Base-by-base conservation (phyloP, 2,113 vertebrate species). In the Tupaia tana region DNA sequence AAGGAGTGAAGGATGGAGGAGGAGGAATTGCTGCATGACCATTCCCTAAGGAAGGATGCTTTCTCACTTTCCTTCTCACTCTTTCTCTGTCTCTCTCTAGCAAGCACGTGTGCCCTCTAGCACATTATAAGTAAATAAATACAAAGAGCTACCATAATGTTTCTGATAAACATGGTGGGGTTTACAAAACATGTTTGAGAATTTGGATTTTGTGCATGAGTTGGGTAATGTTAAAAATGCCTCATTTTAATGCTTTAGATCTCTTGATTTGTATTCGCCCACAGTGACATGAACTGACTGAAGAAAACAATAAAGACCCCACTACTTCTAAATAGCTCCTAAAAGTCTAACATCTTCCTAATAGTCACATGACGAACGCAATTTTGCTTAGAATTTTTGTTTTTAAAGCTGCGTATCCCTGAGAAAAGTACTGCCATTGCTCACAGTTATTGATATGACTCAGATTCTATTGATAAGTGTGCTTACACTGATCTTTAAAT, bases 361-460 rank as follows among this genome's bases (percentile, higher is more conserved):
- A 43, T 43, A 89, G 64, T 14, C 93, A 86, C 85, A 3, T 97
- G 79, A 97, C 90, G 86, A 95, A 95, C 93, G 69, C 10, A 85
- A 89, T 89, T 94, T 95, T 86, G 22, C 59, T 95, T 88, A 94
- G 59, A 63, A 16, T 70, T 90, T 22, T 54, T 96, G 19, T 70
- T 90, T 22, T 54, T 96, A 97, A 97, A 43, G 15, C 59, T 84
- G 13, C 12, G 27, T 52, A 34, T 94, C 83, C 93, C 94, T 43
- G 84, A 89, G 71, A 83, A 91, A 95, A 82, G 34, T 31, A 92
- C 78, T 97, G 89, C 64, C 96, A 78, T 97, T 95, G 95, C 95
- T 98, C 96, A 92, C 90, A 97, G 97, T 86, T 96, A 96, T 86
- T 97, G 93, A 93, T 25, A 1, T 98, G 98, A 98, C 90, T 98